Percentiles rank a stretch among this genome's conserved stretches.
Evolutionary conservation across 2,888 invertebrate genomes (phyloP).

Genomic region (Ecliptopera silaceata): DNA sequence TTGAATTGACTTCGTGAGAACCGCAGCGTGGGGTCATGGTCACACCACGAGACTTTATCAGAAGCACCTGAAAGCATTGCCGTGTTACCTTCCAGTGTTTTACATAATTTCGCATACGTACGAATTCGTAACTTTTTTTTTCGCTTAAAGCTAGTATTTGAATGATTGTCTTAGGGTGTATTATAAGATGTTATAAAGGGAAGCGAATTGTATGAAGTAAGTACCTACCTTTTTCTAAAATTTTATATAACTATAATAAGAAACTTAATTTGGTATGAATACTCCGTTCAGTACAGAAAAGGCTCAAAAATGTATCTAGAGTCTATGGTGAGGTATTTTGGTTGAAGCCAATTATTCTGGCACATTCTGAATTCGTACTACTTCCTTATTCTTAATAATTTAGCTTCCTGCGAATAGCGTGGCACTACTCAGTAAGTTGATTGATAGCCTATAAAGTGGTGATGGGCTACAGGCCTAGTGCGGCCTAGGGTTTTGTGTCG

Average conservation of each 20-base stretch:
- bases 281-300: no score
- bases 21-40: slow-evolving; percentile 5
- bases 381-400: not conserved
- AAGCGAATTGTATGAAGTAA: no score
- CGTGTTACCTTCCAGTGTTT: slow-evolving; percentile 23
- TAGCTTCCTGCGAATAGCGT: not conserved
- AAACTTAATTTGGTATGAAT: no score
- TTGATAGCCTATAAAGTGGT: slow-evolving; percentile 37
- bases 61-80: slow-evolving; percentile 22
- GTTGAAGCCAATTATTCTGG: not conserved
- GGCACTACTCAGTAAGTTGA: slow-evolving; percentile 28
- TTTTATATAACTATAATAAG: no score
- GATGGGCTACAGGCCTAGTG: slow-evolving; percentile 31
- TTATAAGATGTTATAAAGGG: no score
- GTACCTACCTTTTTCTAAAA: no score
- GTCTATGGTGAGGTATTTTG: no score
- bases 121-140: slow-evolving; percentile 12
- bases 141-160: not conserved
- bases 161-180: no score
- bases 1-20: not conserved
- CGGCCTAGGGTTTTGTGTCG: slow-evolving; percentile 30
- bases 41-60: slow-evolving; percentile 15
- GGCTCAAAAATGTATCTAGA: no score
- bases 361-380: not conserved
- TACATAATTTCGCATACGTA: slow-evolving; percentile 22